Evolutionary conservation across 2,888 invertebrate species (phyloP).

Genomic region (Phengaris arion): DNA sequence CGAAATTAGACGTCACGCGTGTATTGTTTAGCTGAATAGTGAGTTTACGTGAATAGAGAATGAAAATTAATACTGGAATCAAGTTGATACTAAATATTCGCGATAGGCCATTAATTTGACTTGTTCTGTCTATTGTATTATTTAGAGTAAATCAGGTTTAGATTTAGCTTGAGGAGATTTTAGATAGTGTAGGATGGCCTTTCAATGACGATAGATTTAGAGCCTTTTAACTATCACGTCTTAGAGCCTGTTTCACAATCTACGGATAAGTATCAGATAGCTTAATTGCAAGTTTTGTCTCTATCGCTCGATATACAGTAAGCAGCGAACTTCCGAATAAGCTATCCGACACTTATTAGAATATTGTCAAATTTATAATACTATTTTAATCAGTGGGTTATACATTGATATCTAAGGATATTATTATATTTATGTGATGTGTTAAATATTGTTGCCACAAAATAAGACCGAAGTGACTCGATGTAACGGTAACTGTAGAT

Average conservation of each 20-base stretch:
- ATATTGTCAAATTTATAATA: too few relatives aligned
- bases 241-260: too few relatives aligned
- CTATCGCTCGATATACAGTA: too few relatives aligned
- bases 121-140: conserved; percentile 16
- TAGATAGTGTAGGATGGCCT: conserved; percentile 8
- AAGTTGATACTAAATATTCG: conserved; percentile 12
- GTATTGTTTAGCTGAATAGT: conserved; percentile 42
- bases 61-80: conserved; percentile 37
- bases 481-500: background rate
- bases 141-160: conserved; percentile 22
- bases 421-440: too few relatives aligned
- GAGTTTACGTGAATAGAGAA: conserved; percentile 40
- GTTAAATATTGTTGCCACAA: background rate
- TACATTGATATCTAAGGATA: too few relatives aligned
- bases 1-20: conserved; percentile 43
- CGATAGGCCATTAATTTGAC: conserved; percentile 15
- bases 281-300: too few relatives aligned
- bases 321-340: too few relatives aligned
- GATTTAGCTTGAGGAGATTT: too few relatives aligned
- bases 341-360: too few relatives aligned
- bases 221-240: background rate
- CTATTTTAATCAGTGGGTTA: too few relatives aligned
- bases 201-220: background rate
- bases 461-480: background rate
- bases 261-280: too few relatives aligned